Base-by-base conservation (phyloP, 2,888 invertebrate genomes). In the Steromphala cineraria region DNA sequence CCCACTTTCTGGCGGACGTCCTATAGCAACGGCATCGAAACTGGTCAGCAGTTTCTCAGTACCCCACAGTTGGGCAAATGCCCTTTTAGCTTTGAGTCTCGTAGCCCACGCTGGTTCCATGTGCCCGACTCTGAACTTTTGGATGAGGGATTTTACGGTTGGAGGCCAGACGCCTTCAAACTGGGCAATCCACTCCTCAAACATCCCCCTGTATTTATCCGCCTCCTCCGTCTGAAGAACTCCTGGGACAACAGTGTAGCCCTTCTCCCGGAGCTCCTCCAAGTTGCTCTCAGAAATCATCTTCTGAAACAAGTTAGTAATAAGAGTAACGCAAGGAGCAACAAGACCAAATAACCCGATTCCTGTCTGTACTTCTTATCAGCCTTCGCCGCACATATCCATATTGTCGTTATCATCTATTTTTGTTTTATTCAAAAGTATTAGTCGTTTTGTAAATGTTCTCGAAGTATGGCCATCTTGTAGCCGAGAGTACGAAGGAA, bases 11-110 rank as follows among this genome's bases (percentile, higher is more conserved):
- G 92, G 91, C 1, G 92, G 92, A 0, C 90, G 86, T 0, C 91
- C 91, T 36, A 91, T 89, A 10, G 92, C 89, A 13, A 92, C 86
- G 28, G 89, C 90, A 74, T 91, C 92, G 71, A 89, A 67, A 80
- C 91, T 91, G 13, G 88, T 85, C 46, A 90, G 80, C 2, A 92
- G 85, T 82, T 91, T 90, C 0, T 89, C 88, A 13, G 91, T 92
- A 5, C 86, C 84, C 91, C 91, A 92, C 0, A 92, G 15, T 75
- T 75, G 19, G 46, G 85, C 86, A 81, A 92, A 92, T 2, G 91
- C 89, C 15, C 83, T 82, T 76, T 89, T 90, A 4, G 89, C 82
- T 53, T 86, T 86, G 5, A 91, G 80, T 31, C 92, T 82, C 10
- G 86, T 87, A 36, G 81, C 83, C 92, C 91, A 92, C 5, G 91